These are phyloP conservation scores for Leptatherina wallacei DNA, from an alignment of 2,797 vertebrate species.

Conservation along the genomic window DNA sequence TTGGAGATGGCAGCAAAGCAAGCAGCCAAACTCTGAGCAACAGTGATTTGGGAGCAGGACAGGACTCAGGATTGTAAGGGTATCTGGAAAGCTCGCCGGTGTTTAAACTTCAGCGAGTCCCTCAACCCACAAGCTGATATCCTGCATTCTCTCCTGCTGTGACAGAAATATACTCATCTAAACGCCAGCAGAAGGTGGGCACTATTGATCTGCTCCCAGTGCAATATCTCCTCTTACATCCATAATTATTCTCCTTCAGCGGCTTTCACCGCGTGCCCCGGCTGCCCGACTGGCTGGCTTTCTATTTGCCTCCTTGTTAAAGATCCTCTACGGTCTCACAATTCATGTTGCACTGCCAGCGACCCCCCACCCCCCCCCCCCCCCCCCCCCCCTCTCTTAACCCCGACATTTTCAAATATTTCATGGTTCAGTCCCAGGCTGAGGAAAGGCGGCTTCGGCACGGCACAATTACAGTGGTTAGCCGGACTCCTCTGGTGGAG, in stretches of 20 bases:
- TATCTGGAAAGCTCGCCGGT: constrained; percentile 60
- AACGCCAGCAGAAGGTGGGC: constrained; percentile 66
- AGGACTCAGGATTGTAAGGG: constrained; percentile 58
- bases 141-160: constrained; percentile 70
- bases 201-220: constrained; percentile 78
- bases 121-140: constrained; percentile 73
- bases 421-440: constrained; percentile 79
- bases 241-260: constrained; percentile 78
- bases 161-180: constrained; percentile 73
- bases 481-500: constrained; percentile 75
- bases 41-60: constrained; percentile 59
- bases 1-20: constrained; percentile 57
- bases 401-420: constrained; percentile 79
- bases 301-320: constrained; percentile 73
- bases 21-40: constrained; percentile 61
- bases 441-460: constrained; percentile 70
- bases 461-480: constrained; percentile 82
- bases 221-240: constrained; percentile 80
- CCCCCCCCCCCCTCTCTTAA: constrained; percentile 64
- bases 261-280: constrained; percentile 57
- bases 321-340: constrained; percentile 72
- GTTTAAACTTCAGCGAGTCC: constrained; percentile 69
- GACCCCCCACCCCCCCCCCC: constrained; percentile 56
- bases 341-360: constrained; percentile 73
- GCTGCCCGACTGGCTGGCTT: constrained; percentile 55